A percentile compares a stretch with the other conserved stretches of the same genome.
These are phyloP conservation scores for Eremobia ochroleuca DNA, from an alignment of 2,888 invertebrate genomes.

Conservation along the genomic window DNA sequence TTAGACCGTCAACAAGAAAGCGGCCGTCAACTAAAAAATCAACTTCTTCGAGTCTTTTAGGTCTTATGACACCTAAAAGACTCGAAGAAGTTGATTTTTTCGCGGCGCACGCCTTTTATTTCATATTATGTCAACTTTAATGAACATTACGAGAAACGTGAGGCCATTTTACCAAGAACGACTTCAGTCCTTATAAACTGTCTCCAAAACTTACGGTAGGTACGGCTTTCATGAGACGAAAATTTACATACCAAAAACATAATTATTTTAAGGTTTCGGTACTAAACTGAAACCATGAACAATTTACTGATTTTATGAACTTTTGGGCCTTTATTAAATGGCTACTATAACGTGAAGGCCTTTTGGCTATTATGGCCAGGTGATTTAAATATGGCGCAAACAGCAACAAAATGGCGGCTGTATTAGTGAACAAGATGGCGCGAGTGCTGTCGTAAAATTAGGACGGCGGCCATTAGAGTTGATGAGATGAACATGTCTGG, in stretches of 20 bases:
- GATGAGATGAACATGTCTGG: constrained; percentile 57
- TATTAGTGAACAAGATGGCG: constrained; percentile 58
- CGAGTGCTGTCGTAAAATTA: constrained; percentile 47
- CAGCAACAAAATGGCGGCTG: constrained; percentile 54
- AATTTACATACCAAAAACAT: constrained; percentile 55
- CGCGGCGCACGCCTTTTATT: constrained; percentile 24
- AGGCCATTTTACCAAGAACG: constrained; percentile 39
- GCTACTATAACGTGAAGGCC: constrained; percentile 42
- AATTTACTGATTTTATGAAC: constrained; percentile 62
- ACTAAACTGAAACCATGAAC: constrained; percentile 57
- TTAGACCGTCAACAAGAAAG: too few species aligned
- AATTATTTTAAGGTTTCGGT: constrained; percentile 54
- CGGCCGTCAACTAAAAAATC: too few species aligned
- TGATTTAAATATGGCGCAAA: constrained; percentile 62
- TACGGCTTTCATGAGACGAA: constrained; percentile 40
- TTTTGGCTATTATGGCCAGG: constrained; percentile 50
- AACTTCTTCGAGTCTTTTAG: constrained; percentile 18
- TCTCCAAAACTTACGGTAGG: constrained; percentile 44
- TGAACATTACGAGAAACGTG: constrained; percentile 50
- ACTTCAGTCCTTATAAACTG: constrained; percentile 38
- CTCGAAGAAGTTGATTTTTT: too few species aligned
- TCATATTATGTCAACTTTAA: constrained; percentile 51
- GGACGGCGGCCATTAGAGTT: constrained; percentile 46
- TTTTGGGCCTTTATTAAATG: constrained; percentile 59
- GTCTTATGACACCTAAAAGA: too few species aligned